These are phyloP conservation scores for Belonocnema kinseyi DNA, from an alignment of 1,140 invertebrate genomes.

Conservation along the genomic window DNA sequence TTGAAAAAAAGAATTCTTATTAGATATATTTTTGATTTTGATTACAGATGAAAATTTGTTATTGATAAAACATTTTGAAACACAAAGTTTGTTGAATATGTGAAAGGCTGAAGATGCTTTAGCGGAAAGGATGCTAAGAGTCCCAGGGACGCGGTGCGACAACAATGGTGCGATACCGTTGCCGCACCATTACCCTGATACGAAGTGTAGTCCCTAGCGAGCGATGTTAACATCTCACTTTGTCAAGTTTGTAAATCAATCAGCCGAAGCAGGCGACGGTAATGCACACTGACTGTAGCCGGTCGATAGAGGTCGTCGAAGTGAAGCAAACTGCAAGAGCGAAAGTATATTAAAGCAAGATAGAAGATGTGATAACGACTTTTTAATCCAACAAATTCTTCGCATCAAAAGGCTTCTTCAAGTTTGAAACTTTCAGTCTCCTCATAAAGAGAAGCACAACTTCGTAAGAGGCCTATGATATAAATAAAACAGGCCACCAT, in stretches of 20 bases:
- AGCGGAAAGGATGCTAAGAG: constrained; percentile 49
- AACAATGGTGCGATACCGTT: constrained; percentile 59
- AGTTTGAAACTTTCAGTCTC: too few relatives aligned
- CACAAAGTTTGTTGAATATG: not conserved
- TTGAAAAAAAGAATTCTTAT: too few relatives aligned
- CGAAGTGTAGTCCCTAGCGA: constrained; percentile 52
- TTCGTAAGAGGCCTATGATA: too few relatives aligned
- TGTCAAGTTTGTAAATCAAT: constrained; percentile 64
- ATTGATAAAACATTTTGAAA: not conserved
- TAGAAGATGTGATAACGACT: not conserved
- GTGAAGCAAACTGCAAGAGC: not conserved
- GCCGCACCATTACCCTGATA: constrained; percentile 67
- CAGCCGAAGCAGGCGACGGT: constrained; percentile 41
- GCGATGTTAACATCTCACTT: constrained; percentile 58
- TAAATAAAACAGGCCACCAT: too few relatives aligned
- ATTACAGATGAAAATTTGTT: not conserved
- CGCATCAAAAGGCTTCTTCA: too few relatives aligned
- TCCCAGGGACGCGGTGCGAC: constrained; percentile 42
- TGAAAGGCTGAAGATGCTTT: not conserved
- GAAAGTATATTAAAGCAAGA: constrained; percentile 30
- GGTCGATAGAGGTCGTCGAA: constrained; percentile 51
- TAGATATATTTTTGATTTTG: not conserved
- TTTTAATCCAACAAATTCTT: not conserved
- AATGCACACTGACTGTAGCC: constrained; percentile 46
- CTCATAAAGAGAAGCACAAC: too few relatives aligned